These are phyloP conservation scores for Hycleus cichorii DNA, from an alignment of 1,140 invertebrate genomes.

Conservation along the genomic window DNA sequence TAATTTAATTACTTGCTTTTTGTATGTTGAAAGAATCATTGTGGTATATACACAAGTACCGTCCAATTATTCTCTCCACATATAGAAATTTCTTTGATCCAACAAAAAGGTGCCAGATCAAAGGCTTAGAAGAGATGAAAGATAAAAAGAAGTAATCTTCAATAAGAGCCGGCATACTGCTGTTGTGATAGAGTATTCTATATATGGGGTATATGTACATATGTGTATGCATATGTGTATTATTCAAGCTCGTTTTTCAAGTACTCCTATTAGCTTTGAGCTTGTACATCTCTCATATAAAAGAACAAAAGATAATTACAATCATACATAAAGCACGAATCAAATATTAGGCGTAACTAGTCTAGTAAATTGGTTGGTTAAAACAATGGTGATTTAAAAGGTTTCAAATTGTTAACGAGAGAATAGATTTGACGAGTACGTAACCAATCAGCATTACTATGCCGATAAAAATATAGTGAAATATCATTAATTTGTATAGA, in stretches of 20 bases:
- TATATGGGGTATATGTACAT: neutral
- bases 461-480: neutral
- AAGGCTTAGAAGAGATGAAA: neutral
- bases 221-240: neutral
- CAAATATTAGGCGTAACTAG: neutral
- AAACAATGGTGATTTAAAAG: neutral
- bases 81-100: conserved; percentile 8
- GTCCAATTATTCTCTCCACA: conserved; percentile 1
- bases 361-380: neutral
- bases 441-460: neutral
- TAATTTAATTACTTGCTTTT: too few relatives aligned
- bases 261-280: too few relatives aligned
- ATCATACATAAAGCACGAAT: conserved; percentile 1
- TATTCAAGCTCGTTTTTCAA: too few relatives aligned
- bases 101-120: neutral
- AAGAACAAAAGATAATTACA: conserved; percentile 1
- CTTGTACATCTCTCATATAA: too few relatives aligned
- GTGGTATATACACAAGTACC: neutral
- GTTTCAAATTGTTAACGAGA: neutral
- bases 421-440: neutral
- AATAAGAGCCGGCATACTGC: neutral
- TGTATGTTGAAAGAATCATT: too few relatives aligned
- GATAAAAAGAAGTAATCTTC: conserved; percentile 11
- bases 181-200: neutral
- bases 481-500: neutral